phyloP scores from a whole-genome alignment of 2,113 vertebrate genomes.

The Phylloscopus trochiloides region DNA sequence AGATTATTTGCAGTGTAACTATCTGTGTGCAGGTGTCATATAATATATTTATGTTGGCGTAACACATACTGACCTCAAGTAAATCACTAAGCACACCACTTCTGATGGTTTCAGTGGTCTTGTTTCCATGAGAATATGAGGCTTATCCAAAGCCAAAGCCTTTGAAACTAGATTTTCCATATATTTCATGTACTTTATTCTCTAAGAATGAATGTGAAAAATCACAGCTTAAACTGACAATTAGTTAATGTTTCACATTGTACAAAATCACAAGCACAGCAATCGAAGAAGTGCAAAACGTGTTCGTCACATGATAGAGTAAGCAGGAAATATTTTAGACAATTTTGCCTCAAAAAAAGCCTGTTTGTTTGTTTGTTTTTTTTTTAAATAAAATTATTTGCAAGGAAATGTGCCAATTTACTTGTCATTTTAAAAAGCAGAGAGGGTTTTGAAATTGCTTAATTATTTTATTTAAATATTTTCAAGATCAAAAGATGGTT shows the following conservation, averaged over 20 bases:
- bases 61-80: background rate
- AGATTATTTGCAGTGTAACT: background rate
- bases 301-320: background rate
- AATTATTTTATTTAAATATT: background rate
- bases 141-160: background rate
- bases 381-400: background rate
- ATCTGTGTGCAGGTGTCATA: background rate
- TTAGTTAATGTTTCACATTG: background rate
- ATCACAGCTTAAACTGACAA: background rate
- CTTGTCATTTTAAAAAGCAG: background rate
- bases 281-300: background rate
- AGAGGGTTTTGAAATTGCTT: background rate
- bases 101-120: background rate
- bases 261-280: background rate
- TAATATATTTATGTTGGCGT: background rate
- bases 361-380: no score
- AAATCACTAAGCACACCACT: background rate
- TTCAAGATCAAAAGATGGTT: background rate
- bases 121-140: background rate
- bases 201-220: background rate
- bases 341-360: background rate
- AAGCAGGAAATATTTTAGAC: background rate
- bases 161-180: background rate
- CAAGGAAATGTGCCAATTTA: background rate
- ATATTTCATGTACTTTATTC: background rate